Conservation (phyloP, 2,113 vertebrate genomes). For the Gobio gobio region DNA sequence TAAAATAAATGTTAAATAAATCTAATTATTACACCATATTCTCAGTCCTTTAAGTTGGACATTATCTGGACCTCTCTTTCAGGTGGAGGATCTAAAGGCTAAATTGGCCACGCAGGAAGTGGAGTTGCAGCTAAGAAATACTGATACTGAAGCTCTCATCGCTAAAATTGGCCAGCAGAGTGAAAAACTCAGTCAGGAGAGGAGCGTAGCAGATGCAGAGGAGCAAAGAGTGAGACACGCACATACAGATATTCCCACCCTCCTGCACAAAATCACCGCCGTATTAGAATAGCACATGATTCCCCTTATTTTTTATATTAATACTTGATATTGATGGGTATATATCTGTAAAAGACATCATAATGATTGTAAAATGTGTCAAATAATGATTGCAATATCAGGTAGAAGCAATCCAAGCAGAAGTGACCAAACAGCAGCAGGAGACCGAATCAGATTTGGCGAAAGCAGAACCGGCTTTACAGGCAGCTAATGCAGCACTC, state of each 20-base stretch:
- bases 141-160: slow-evolving; percentile 75
- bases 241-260: neutral
- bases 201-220: slow-evolving; percentile 68
- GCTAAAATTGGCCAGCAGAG: slow-evolving; percentile 75
- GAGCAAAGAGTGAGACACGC: slow-evolving; percentile 68
- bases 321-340: neutral
- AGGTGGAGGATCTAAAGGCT: slow-evolving; percentile 88
- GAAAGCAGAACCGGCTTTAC: slow-evolving; percentile 73
- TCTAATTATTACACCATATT: neutral
- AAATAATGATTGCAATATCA: slow-evolving; percentile 52
- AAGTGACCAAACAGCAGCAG: slow-evolving; percentile 78
- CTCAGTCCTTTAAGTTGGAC: neutral
- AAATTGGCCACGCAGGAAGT: slow-evolving; percentile 85
- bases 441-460: slow-evolving; percentile 76
- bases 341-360: neutral
- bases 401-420: slow-evolving; percentile 74
- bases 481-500: slow-evolving; percentile 72
- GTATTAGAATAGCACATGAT: neutral
- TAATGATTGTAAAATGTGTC: neutral
- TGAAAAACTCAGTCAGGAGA: slow-evolving; percentile 75
- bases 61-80: slow-evolving; percentile 29
- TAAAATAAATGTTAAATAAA: neutral
- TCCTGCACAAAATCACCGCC: neutral
- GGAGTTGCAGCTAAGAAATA: slow-evolving; percentile 86
- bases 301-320: neutral